Conservation (phyloP, 1,140 invertebrate genomes). For the Drosophila hydei region DNA sequence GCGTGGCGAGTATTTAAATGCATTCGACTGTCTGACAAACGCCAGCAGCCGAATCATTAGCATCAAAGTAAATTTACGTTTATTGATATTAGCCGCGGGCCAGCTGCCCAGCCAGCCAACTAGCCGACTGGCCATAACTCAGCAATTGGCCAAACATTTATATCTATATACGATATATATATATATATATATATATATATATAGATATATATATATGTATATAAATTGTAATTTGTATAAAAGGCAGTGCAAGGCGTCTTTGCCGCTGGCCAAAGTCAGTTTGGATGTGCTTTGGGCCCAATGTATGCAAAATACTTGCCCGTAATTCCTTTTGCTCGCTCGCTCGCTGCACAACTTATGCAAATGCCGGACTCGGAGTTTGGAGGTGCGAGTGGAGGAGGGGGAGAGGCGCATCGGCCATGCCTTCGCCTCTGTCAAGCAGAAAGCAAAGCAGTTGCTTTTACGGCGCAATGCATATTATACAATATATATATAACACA, state of each 20-base stretch:
- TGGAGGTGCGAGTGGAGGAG: neutral
- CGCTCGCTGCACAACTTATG: conserved; percentile 56
- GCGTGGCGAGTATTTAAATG: conserved; percentile 16
- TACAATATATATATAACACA: conserved; percentile 7
- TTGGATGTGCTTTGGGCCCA: conserved; percentile 19
- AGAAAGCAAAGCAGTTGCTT: conserved; percentile 49
- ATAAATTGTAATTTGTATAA: conserved; percentile 29
- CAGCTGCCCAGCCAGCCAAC: neutral
- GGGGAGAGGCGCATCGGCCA: too few species aligned
- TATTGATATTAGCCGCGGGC: conserved; percentile 55
- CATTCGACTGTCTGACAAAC: conserved; percentile 15
- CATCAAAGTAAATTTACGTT: conserved; percentile 71
- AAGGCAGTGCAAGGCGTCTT: conserved; percentile 13
- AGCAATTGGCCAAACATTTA: conserved; percentile 6
- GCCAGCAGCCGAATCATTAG: conserved; percentile 62
- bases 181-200: neutral
- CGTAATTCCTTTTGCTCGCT: conserved; percentile 35
- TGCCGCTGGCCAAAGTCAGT: conserved; percentile 15
- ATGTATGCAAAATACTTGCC: conserved; percentile 62
- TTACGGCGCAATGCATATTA: conserved; percentile 26
- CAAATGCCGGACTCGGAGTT: conserved; percentile 38
- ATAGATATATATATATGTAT: neutral
- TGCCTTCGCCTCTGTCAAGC: conserved; percentile 36
- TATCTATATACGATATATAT: neutral
- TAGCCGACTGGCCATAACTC: conserved; percentile 7